These are phyloP conservation scores for Noctua fimbriata DNA, from an alignment of 2,888 invertebrate genomes.

Conservation along the genomic window DNA sequence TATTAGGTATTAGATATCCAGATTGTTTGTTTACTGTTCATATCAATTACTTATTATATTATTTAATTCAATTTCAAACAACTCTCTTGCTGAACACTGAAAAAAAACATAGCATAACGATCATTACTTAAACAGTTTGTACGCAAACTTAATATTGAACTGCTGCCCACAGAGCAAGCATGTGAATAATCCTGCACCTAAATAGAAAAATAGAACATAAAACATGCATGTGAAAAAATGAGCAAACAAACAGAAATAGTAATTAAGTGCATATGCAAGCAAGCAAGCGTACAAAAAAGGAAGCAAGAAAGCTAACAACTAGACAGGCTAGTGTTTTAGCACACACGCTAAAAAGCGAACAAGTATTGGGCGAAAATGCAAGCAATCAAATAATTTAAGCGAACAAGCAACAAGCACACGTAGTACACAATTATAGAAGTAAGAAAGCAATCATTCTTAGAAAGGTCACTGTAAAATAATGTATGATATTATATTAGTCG, in stretches of 20 bases:
- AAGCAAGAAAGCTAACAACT: constrained; percentile 12
- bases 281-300: not conserved
- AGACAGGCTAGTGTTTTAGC: not conserved
- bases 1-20: not conserved
- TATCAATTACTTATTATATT: not conserved
- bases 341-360: not conserved
- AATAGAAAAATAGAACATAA: constrained; percentile 11
- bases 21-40: not conserved
- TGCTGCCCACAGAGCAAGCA: not conserved
- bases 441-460: constrained; percentile 1
- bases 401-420: constrained; percentile 11
- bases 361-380: constrained; percentile 13
- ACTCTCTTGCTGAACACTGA: not conserved
- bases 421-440: not conserved
- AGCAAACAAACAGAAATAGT: not conserved
- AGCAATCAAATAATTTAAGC: constrained; percentile 20
- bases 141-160: constrained; percentile 1
- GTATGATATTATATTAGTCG: constrained; percentile 1
- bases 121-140: not conserved
- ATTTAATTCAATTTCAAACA: not conserved
- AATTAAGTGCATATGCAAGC: constrained; percentile 1
- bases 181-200: constrained; percentile 8
- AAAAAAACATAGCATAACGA: too few species aligned
- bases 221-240: constrained; percentile 10
- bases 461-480: constrained; percentile 1